phyloP scores from a whole-genome alignment of 2,888 invertebrate species.

The Pollenia griseotomentosa region DNA sequence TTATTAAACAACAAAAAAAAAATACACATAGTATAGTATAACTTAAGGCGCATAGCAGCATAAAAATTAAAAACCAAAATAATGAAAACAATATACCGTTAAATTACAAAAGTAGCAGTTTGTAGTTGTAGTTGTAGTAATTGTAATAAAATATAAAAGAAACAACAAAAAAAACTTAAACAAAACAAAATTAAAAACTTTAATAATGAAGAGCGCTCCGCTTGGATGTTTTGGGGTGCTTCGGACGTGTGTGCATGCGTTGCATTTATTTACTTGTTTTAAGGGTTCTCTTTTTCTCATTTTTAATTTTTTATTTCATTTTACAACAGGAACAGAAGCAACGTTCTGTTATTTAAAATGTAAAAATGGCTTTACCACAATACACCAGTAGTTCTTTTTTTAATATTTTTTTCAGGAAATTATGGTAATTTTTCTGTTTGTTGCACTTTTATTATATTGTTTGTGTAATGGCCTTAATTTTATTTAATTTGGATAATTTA shows the following conservation, averaged over 20 bases:
- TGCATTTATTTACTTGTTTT: constrained; percentile 57
- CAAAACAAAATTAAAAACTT: constrained; percentile 69
- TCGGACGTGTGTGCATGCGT: constrained; percentile 29
- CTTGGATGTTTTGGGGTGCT: constrained; percentile 24
- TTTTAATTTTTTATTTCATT: constrained; percentile 19
- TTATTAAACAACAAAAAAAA: constrained; percentile 27
- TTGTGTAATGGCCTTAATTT: constrained; percentile 57
- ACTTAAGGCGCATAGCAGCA: constrained; percentile 65
- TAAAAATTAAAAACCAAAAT: constrained; percentile 70
- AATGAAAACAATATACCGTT: constrained; percentile 73
- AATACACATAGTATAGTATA: constrained; percentile 55
- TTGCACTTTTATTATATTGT: constrained; percentile 33
- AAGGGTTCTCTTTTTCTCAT: constrained; percentile 11
- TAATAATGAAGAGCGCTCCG: constrained; percentile 52
- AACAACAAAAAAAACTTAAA: constrained; percentile 31
- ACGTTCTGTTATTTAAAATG: constrained; percentile 50
- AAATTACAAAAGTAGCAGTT: constrained; percentile 70
- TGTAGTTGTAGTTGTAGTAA: constrained; percentile 9
- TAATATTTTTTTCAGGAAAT: constrained; percentile 49
- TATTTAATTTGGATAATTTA: constrained; percentile 37
- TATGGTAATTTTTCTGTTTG: constrained; percentile 41
- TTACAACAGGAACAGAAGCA: neutral
- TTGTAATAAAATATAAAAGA: constrained; percentile 55
- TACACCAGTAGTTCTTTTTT: constrained; percentile 36
- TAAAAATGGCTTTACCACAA: constrained; percentile 51